Evolutionary conservation across 1,140 invertebrate genomes (phyloP).

Genomic region (Calycopis cecrops): DNA sequence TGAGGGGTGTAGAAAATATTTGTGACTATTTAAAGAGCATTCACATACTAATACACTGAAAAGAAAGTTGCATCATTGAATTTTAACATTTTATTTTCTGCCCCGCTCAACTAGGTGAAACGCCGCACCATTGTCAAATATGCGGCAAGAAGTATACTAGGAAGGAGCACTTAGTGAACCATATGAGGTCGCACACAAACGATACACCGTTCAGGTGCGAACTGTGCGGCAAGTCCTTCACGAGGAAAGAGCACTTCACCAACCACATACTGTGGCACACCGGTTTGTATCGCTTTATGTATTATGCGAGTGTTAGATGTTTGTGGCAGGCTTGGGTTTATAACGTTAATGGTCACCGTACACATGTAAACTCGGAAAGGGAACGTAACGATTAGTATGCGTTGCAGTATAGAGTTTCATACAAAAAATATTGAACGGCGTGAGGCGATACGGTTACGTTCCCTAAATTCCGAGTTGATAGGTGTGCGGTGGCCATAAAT

Average conservation of each 20-base stretch:
- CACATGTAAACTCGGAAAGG: no score
- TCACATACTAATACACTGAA: no score
- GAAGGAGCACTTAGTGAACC: constrained; percentile 85
- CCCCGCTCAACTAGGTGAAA: constrained; percentile 76
- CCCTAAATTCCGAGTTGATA: no score
- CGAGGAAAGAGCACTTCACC: constrained; percentile 89
- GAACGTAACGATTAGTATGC: no score
- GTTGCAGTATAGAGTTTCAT: no score
- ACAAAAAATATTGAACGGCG: no score
- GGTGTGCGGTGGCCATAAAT: no score
- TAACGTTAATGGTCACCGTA: no score
- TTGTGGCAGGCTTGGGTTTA: constrained; percentile 43
- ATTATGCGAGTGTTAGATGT: constrained; percentile 12
- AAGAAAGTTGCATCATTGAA: constrained; percentile 73
- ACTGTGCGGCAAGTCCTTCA: constrained; percentile 91
- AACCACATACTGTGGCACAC: constrained; percentile 92
- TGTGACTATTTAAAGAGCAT: no score
- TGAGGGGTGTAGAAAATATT: no score
- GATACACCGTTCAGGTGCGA: constrained; percentile 87
- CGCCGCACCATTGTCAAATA: constrained; percentile 83
- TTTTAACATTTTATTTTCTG: constrained; percentile 71
- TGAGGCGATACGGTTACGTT: no score
- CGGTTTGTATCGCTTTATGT: constrained; percentile 63
- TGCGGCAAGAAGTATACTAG: constrained; percentile 87
- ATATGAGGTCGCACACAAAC: constrained; percentile 88